Base-by-base conservation (phyloP, 2,797 vertebrate species). In the Pipistrellus pipistrellus region DNA sequence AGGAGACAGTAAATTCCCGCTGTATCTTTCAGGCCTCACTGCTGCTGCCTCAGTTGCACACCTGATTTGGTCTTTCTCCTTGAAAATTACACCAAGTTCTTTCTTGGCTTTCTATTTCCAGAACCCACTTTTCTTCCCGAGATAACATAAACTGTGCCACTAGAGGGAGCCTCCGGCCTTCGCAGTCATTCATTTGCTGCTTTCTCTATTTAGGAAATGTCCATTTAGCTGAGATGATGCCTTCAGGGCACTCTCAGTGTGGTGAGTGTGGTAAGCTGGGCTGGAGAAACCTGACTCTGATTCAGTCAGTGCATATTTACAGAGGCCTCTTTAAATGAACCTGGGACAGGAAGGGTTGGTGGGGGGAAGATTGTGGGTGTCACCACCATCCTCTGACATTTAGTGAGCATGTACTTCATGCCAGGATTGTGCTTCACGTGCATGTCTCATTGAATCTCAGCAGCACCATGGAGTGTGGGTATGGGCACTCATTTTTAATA, bases 161-260 rank as follows among this genome's bases (percentile, higher is more conserved):
- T 57, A 96, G 97, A 88, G 96, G 97, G 96, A 64, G 17, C 57
- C 27, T 46, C n/a, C 14, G 38, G 59, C 71, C 88, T 81, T 89
- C 30, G 69, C 84, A 69, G 62, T 38, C 21, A 38, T 41, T 38
- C 27, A 1, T 3, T 8, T 6, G 32, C 38, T 20, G 41, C 44
- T 41, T 23, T 66, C 10, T 73, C 35, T 41, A 20, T 48, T n/a
- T 72, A 7, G 77, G 17, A 73, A 38, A 6, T 9, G 21, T 53
- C 84, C 62, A 51, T 86, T 66, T 1, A 27, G 59, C 51, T 12
- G 82, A 59, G 18, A 66, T 21, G 32, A 8, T 10, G 8, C 2
- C 48, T 73, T 41, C 21, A 38, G 44, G 78, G 80, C 57, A 8
- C 11, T 35, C 32, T 88, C 25, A 84, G 73, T 14, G 71, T 68